A percentile compares a stretch with the other conserved stretches of the same genome.
These are phyloP conservation scores for Orthonychiurus folsomi DNA, from an alignment of 2,888 invertebrate genomes.

Conservation along the genomic window DNA sequence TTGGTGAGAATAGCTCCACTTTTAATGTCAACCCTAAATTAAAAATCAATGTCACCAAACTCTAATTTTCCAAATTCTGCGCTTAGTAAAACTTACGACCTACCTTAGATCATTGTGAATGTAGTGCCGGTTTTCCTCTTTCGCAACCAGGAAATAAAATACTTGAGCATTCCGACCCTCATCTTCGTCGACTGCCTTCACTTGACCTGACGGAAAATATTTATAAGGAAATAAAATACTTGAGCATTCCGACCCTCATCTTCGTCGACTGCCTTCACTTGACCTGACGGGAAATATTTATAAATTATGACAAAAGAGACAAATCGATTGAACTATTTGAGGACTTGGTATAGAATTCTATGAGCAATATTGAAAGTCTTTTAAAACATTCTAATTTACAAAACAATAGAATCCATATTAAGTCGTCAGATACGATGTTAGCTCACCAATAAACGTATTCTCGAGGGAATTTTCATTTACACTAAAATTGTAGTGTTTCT, in stretches of 20 bases:
- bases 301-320: too few species aligned
- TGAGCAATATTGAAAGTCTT: too few species aligned
- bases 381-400: too few species aligned
- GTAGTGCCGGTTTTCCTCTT: constrained; percentile 26
- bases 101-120: constrained; percentile 63
- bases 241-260: constrained; percentile 72
- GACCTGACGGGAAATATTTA: too few species aligned
- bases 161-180: constrained; percentile 71
- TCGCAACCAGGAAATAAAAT: constrained; percentile 70
- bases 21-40: constrained; percentile 44
- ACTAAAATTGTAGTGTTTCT: constrained; percentile 27
- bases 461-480: constrained; percentile 36
- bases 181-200: constrained; percentile 65
- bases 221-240: constrained; percentile 63
- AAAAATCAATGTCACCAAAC: too few species aligned
- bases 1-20: constrained; percentile 71
- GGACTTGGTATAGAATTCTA: too few species aligned
- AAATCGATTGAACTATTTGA: too few species aligned
- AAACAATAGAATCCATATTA: too few species aligned
- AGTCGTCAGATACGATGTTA: too few species aligned
- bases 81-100: background rate
- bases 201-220: constrained; percentile 50
- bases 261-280: constrained; percentile 62
- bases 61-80: too few species aligned
- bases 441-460: constrained; percentile 32